These are phyloP conservation scores for Eueides isabella DNA, from an alignment of 1,140 invertebrate genomes.

Conservation along the genomic window DNA sequence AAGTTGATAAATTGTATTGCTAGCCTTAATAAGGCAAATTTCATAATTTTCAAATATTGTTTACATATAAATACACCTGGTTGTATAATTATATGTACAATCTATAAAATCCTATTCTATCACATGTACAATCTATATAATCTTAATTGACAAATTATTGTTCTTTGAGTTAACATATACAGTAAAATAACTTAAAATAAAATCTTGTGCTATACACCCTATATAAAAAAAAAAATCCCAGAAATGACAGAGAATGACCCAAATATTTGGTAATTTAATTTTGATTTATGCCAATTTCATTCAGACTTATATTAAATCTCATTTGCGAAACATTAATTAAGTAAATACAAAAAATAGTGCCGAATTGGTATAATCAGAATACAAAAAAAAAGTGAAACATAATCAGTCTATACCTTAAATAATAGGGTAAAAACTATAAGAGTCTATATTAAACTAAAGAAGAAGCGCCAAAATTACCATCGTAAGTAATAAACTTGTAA, in stretches of 20 bases:
- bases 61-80: too few species aligned
- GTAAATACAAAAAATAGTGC: constrained; percentile 41
- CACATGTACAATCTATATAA: too few species aligned
- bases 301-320: constrained; percentile 36
- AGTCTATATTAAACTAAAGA: constrained; percentile 37
- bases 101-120: too few species aligned
- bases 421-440: constrained; percentile 28
- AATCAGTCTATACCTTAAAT: constrained; percentile 27
- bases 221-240: neutral
- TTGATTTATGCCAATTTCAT: constrained; percentile 61
- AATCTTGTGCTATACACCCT: neutral
- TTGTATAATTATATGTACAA: too few species aligned
- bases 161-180: neutral
- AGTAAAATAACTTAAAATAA: neutral
- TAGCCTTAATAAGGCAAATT: too few species aligned
- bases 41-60: too few species aligned
- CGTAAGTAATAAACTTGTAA: neutral
- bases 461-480: constrained; percentile 27
- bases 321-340: constrained; percentile 49
- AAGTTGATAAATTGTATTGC: too few species aligned
- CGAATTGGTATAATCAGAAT: constrained; percentile 65
- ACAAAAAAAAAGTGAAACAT: constrained; percentile 47
- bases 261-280: constrained; percentile 45
- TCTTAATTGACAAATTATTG: too few species aligned
- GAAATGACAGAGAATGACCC: constrained; percentile 61